Evolutionary conservation across 2,113 vertebrate genomes (phyloP), one percentile per base, ranked within the genome.

Genomic region (Urocynchramus pylzowi): DNA sequence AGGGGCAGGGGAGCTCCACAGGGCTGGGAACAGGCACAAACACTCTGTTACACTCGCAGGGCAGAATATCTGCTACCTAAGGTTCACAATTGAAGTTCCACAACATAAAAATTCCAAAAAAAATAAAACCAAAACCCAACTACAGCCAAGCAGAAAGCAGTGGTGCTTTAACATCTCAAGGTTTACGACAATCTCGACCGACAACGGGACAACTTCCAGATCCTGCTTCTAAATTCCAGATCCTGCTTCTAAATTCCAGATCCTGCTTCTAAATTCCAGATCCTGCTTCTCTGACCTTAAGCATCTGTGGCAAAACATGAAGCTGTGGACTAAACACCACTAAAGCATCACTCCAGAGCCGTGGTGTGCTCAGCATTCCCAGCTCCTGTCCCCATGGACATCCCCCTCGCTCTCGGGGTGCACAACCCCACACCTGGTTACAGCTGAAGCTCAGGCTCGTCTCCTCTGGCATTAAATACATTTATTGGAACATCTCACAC

Each of bases 401-500:
- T 19, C n/a, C 17, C 27, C 54, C 50, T 14, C 19, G 0, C 16
- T 4, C 75, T 2, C 2, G 1, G 23, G 52, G 35, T 13, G 42
- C 68, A 11, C 87, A 49, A 28, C 77, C 57, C 90, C 85, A 53
- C 11, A 11, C 16, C 39, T 28, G 8, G 1, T 7, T n/a, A 11
- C 26, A 78, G 68, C 79, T 64, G 1, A 61, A 75, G 93, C 74
- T 86, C 24, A 13, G 83, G 76, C 10, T 90, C 30, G 3, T 42
- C 92, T 83, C 78, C 94, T 84, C 76, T 96, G 73, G 63, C 97
- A 54, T 98, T 97, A 96, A 98, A 98, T 80, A 98, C 97, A 93
- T 97, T 98, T 98, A 98, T 97, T 97, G 97, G 97, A 97, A 97
- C 95, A 61, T 91, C 84, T 97, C 96, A 97, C 97, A 98, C 98